A percentile compares a stretch with the other conserved stretches of the same genome.
These are phyloP conservation scores for Amblyornis subalaris DNA, from an alignment of 2,113 vertebrate genomes.

Conservation along the genomic window DNA sequence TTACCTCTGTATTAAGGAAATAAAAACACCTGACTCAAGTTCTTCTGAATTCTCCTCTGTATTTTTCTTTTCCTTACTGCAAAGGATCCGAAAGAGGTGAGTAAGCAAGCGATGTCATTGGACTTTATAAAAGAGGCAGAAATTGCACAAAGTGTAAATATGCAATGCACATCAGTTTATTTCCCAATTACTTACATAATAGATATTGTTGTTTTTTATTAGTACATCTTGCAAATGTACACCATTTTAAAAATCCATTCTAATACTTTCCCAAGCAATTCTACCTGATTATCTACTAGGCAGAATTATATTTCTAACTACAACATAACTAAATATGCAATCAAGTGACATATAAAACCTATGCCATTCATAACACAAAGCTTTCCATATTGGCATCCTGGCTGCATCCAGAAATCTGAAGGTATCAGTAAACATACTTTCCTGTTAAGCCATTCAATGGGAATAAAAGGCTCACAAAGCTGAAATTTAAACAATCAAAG, in stretches of 20 bases:
- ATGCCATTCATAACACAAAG: background rate
- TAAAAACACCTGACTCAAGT: background rate
- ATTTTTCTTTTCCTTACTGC: background rate
- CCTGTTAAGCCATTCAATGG: background rate
- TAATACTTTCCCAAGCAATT: background rate
- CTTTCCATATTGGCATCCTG: background rate
- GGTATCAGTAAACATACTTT: background rate
- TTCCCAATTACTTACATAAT: background rate
- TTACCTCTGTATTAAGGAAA: background rate
- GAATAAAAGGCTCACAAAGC: background rate
- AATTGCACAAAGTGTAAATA: background rate
- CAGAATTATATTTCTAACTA: background rate
- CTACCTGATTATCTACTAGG: background rate
- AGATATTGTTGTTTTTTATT: background rate
- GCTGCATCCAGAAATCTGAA: background rate
- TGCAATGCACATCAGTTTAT: background rate
- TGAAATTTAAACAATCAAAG: background rate
- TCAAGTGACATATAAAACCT: background rate
- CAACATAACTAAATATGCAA: background rate
- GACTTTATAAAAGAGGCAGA: background rate
- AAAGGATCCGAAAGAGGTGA: background rate
- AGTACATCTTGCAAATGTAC: background rate
- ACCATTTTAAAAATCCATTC: background rate
- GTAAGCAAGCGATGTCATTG: background rate
- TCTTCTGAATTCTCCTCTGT: background rate